These are phyloP conservation scores for Thaumatotibia leucotreta DNA, from an alignment of 1,140 invertebrate species.

Conservation along the genomic window DNA sequence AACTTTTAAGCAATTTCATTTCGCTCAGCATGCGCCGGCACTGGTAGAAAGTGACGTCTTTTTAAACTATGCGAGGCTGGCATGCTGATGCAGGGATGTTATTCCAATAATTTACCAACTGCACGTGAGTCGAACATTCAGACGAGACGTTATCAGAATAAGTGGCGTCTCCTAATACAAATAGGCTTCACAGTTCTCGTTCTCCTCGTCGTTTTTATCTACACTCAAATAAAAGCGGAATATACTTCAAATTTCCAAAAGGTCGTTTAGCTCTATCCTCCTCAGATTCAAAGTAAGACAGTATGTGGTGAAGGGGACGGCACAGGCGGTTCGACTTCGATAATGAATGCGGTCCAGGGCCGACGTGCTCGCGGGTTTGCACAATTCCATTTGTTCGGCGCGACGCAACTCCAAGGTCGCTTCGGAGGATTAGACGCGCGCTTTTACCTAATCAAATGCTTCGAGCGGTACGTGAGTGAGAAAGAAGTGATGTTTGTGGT, in stretches of 20 bases:
- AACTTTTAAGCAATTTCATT: conserved; percentile 23
- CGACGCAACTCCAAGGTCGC: conserved; percentile 19
- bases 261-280: neutral
- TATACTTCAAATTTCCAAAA: too few relatives aligned
- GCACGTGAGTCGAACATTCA: neutral
- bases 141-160: too few relatives aligned
- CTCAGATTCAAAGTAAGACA: neutral
- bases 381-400: conserved; percentile 22
- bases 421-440: neutral
- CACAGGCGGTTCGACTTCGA: neutral
- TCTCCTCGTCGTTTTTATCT: too few relatives aligned
- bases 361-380: conserved; percentile 24
- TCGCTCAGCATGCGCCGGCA: conserved; percentile 22
- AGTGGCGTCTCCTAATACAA: too few relatives aligned
- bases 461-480: neutral
- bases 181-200: too few relatives aligned
- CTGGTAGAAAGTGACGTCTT: conserved; percentile 10
- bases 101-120: neutral
- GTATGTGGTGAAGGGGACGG: neutral
- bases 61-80: conserved; percentile 7
- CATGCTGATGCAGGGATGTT: neutral
- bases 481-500: neutral
- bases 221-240: too few relatives aligned
- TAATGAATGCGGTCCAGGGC: conserved; percentile 21
- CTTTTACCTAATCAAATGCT: neutral